A percentile compares a stretch with the other conserved stretches of the same genome.
phyloP scores from a whole-genome alignment of 35 echinoderm and acorn worm genomes.

The Apostichopus japonicus region DNA sequence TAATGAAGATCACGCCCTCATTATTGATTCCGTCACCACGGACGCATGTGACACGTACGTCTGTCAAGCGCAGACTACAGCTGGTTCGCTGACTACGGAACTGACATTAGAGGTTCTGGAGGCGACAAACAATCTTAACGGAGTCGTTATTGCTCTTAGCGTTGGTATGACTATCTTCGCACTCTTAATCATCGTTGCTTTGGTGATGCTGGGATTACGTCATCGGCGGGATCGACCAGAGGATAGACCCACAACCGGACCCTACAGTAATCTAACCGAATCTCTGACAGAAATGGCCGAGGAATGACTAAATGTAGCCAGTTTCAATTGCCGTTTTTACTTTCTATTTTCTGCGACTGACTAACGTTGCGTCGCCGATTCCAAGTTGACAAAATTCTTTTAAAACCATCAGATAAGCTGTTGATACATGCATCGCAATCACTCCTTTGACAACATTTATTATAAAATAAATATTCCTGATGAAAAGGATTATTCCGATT shows the following conservation, averaged over 20 bases:
- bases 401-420: no score
- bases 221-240: background rate
- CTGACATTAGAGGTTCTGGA: constrained; percentile 8
- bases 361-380: no score
- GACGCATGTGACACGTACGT: constrained; percentile 10
- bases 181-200: constrained; percentile 10
- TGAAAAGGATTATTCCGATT: no score
- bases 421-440: no score
- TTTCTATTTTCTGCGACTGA: no score
- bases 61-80: constrained; percentile 25
- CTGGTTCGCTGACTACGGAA: constrained; percentile 5
- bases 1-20: constrained; percentile 25
- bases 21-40: background rate
- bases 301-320: background rate
- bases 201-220: constrained; percentile 23
- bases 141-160: constrained; percentile 28
- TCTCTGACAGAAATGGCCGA: background rate
- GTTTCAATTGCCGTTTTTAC: no score
- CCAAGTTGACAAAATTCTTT: no score
- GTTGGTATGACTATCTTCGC: constrained; percentile 31
- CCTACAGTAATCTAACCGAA: constrained; percentile 48
- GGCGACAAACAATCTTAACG: constrained; percentile 6
- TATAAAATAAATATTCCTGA: no score
- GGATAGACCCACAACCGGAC: constrained; percentile 20
- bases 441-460: no score